Conservation (phyloP, 2,113 vertebrate genomes). For the Manacus vitellinus region DNA sequence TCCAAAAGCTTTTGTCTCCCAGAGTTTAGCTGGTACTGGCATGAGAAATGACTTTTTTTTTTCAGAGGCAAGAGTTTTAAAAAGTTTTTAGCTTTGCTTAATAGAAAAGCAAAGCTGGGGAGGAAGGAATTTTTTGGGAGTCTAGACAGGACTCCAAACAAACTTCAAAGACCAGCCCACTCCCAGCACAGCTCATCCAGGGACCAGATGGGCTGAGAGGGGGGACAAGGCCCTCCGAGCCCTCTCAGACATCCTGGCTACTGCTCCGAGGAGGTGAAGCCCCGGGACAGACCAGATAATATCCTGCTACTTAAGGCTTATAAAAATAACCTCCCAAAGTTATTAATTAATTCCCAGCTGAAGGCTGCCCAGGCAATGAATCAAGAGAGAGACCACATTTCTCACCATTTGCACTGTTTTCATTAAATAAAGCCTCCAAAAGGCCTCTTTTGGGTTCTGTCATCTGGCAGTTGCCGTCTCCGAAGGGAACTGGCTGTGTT, state of each 20-base stretch:
- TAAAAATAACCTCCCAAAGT: background rate
- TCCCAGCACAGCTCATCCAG: background rate
- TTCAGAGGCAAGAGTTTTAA: background rate
- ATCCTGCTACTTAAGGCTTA: background rate
- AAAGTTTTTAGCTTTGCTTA: background rate
- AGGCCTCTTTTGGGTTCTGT: background rate
- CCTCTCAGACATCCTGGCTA: constrained; percentile 39
- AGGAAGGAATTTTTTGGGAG: constrained; percentile 5
- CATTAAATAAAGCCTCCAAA: background rate
- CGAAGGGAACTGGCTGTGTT: rapidly evolving
- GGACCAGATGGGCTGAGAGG: constrained; percentile 4
- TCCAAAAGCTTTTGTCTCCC: background rate
- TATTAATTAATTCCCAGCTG: background rate
- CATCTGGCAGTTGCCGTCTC: background rate
- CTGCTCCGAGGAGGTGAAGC: background rate
- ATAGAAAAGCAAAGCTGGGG: background rate
- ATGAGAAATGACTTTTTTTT: background rate
- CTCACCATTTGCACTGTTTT: background rate
- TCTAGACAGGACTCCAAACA: constrained; percentile 55
- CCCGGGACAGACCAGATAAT: background rate
- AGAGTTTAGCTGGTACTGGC: background rate
- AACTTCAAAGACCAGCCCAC: constrained; percentile 35
- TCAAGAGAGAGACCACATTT: background rate
- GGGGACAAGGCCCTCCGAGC: background rate
- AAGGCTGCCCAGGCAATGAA: background rate